These are phyloP conservation scores for Slavum lentiscoides DNA, from an alignment of 2,888 invertebrate genomes.

Conservation along the genomic window DNA sequence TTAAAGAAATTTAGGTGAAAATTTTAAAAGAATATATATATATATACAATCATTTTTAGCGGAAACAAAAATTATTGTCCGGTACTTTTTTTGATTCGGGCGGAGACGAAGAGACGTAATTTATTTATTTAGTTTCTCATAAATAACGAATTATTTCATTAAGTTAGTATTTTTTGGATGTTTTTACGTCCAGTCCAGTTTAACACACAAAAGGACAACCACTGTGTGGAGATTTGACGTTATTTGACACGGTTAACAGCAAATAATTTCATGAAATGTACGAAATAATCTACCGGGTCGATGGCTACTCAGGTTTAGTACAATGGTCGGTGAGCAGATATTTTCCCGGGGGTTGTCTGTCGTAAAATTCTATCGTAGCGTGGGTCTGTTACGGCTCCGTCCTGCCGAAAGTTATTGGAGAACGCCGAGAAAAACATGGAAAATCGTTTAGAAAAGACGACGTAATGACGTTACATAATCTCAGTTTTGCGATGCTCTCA, in stretches of 20 bases:
- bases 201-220: neutral
- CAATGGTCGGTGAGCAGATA: neutral
- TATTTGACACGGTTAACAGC: neutral
- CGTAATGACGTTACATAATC: constrained; percentile 47
- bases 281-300: neutral
- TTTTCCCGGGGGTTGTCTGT: neutral
- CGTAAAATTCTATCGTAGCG: neutral
- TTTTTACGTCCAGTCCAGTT: neutral
- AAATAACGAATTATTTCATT: too few relatives aligned
- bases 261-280: neutral
- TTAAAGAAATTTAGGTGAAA: too few relatives aligned
- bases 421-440: constrained; percentile 36
- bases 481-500: constrained; percentile 33
- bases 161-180: too few relatives aligned
- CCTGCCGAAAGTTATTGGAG: neutral
- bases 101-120: too few relatives aligned
- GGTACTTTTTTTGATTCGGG: too few relatives aligned
- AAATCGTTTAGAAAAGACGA: constrained; percentile 45
- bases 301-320: neutral
- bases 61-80: too few relatives aligned
- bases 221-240: too few relatives aligned
- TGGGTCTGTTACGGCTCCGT: neutral
- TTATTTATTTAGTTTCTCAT: too few relatives aligned
- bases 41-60: too few relatives aligned
- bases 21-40: too few relatives aligned